Conservation (phyloP, 2,113 vertebrate genomes). For the Orientallactaga bullata region DNA sequence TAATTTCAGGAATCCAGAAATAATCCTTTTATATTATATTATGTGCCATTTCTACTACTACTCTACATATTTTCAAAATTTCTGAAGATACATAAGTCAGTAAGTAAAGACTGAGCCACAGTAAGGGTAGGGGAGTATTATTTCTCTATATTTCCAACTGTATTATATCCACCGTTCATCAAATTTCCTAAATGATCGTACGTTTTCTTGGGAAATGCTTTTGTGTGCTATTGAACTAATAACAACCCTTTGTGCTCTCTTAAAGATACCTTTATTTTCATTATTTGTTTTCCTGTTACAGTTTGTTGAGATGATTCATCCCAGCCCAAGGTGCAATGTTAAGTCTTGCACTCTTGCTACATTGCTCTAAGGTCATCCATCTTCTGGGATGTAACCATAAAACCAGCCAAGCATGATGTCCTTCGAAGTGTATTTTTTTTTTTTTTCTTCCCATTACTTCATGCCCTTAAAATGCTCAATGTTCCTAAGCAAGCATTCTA, state of each 20-base stretch:
- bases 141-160: not conserved
- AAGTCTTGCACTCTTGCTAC: not conserved
- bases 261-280: not conserved
- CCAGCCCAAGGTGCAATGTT: not conserved
- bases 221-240: not conserved
- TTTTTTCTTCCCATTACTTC: not conserved
- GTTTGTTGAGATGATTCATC: not conserved
- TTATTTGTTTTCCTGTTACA: not conserved
- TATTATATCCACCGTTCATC: not conserved
- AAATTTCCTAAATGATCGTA: not conserved
- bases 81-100: not conserved
- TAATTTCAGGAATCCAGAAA: not conserved
- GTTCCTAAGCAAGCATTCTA: not conserved
- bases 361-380: not conserved
- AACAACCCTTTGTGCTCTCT: not conserved
- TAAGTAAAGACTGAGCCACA: not conserved
- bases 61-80: not conserved
- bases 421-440: not conserved
- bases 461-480: not conserved
- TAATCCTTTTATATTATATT: not conserved
- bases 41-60: not conserved
- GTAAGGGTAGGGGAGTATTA: not conserved
- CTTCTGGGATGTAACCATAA: slow-evolving; percentile 12
- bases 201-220: not conserved
- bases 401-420: not conserved